A percentile compares a stretch with the other conserved stretches of the same genome.
Evolutionary conservation across 2,797 vertebrate species (phyloP).

Genomic region (Anguilla anguilla): DNA sequence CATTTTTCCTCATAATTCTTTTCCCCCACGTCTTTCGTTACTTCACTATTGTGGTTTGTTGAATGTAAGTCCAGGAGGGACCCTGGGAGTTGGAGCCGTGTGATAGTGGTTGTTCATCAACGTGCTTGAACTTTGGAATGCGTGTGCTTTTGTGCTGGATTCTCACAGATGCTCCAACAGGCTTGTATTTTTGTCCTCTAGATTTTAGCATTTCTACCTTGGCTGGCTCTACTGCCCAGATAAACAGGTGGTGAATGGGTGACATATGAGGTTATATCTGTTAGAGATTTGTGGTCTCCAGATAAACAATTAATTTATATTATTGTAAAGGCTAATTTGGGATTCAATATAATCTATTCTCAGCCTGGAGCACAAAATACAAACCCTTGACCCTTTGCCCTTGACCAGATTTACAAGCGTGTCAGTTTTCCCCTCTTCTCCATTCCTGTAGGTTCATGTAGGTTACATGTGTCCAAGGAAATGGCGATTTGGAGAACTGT

Average conservation of each 20-base stretch:
- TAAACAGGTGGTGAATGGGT: neutral
- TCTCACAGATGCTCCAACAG: conserved; percentile 18
- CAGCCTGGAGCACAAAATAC: conserved; percentile 23
- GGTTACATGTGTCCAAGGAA: neutral
- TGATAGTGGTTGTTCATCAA: conserved; percentile 22
- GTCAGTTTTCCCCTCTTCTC: neutral
- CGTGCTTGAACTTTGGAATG: conserved; percentile 6
- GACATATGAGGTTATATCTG: neutral
- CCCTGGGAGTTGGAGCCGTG: neutral
- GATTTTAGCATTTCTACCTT: neutral
- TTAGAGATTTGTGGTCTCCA: neutral
- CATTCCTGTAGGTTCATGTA: neutral
- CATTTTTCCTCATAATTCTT: conserved; percentile 42
- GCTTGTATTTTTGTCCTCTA: conserved; percentile 27
- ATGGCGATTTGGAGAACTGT: neutral
- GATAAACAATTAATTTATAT: neutral
- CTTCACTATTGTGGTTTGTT: neutral
- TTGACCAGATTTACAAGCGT: neutral
- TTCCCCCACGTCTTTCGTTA: conserved; percentile 30
- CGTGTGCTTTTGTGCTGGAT: conserved; percentile 27
- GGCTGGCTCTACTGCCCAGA: neutral
- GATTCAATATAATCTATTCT: neutral
- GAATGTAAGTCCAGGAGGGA: neutral
- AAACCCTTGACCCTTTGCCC: conserved; percentile 6
- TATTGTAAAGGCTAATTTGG: neutral